phyloP scores from a whole-genome alignment of 2,113 vertebrate genomes.

The Daubentonia madagascariensis region DNA sequence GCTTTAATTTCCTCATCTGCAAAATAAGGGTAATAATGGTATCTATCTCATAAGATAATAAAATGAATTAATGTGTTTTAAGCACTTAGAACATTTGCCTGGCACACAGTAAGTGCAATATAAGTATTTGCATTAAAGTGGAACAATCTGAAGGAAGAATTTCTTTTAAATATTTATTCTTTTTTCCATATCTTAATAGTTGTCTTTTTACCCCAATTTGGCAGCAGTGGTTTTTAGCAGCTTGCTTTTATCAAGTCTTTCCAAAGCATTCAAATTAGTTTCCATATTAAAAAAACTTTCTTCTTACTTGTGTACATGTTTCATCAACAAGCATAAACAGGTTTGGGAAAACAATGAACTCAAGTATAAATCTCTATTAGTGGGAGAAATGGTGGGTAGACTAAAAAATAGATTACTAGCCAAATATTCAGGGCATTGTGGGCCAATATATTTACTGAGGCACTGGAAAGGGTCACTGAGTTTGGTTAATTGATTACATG shows the following conservation, averaged over 20 bases:
- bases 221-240: background rate
- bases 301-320: background rate
- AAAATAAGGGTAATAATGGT: background rate
- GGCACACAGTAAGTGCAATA: background rate
- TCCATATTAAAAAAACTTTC: background rate
- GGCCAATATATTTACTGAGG: background rate
- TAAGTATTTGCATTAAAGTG: background rate
- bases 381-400: background rate
- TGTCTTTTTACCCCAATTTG: background rate
- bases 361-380: background rate
- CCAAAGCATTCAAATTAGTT: background rate
- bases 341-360: background rate
- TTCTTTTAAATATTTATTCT: background rate
- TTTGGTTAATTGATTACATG: background rate
- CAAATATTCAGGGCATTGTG: background rate
- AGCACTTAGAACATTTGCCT: background rate
- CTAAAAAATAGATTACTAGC: background rate
- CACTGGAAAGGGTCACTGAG: background rate
- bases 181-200: background rate
- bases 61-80: background rate
- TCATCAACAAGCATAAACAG: background rate
- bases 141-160: background rate
- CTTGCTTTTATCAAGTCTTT: background rate
- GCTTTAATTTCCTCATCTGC: background rate
- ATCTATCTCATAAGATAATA: background rate